Base-by-base conservation (phyloP, 2,797 vertebrate species). In the Meriones psammophilus region DNA sequence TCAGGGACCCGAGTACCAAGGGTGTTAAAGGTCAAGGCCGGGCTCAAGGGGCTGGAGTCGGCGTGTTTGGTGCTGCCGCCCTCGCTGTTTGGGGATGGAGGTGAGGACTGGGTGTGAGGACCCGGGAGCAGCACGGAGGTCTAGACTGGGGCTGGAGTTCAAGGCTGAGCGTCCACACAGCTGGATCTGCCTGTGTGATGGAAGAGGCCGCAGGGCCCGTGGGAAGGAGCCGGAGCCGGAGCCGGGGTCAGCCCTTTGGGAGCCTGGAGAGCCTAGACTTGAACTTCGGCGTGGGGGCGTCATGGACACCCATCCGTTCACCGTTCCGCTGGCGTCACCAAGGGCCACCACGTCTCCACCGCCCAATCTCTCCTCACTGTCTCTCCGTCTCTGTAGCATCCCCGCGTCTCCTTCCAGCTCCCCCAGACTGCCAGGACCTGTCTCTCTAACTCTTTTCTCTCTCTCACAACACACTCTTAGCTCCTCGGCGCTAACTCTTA, bases 401-500 rank as follows among this genome's bases (percentile, higher is more conserved):
- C 76, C 85, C 77, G 66, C 28, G 50, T 36, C 60, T 69, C 28
- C 64, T 42, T 95, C 60, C 30, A 28, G 66, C 56, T 88, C 87
- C 46, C 62, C 62, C 39, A 50, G 83, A 84, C 26, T 76, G 46
- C 88, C 86, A 60, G 85, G 58, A 9, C 64, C 58, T 78, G 15
- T 66, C 92, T 80, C 28, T 20, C 56, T 9, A 24, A 64, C 54
- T 93, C 81, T 88, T 39, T n/a, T 94, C 96, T 97, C 98, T 98
- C 97, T 97, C 71, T 74, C 4, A 87, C 91, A 54, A 36, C 24
- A 91, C 98, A 69, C 98, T 46, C 81, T 88, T 97, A 96, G 96
- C 98, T 98, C 98, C 98, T 98, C 97, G 98, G 98, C 97, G 98
- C 98, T 85, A 98, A 98, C 98, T 98, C 98, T 98, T 98, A 98